Evolutionary conservation across 2,113 vertebrate species (phyloP), one percentile per base, ranked within the genome.

Genomic region (Struthidea cinerea): DNA sequence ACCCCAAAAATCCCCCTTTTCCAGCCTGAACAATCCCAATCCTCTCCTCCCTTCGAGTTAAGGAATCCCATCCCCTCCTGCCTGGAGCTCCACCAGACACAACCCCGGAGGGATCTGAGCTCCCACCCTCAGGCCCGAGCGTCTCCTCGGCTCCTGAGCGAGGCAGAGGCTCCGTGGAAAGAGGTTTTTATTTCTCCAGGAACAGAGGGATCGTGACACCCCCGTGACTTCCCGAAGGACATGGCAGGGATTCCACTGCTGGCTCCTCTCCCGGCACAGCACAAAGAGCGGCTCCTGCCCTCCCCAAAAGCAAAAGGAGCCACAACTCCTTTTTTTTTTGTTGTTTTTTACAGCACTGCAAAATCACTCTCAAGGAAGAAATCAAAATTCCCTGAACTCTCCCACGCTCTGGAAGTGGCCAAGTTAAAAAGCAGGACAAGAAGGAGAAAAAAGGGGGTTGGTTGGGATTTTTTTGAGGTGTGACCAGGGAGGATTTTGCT

Each of bases 91-190:
- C 81, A n/a, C 4, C 63, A 27, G 53, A 9, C 28, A 32, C 33
- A n/a, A 3, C 5, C 60, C 6, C 1, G 0, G 2, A 16, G 52
- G 41, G 44, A 20, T 13, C 71, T 19, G 16, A 56, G 63, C 33
- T 65, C 35, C 81, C 5, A 13, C 13, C 17, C 67, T 53, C 80
- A 21, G n/a, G 73, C 50, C 63, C 2, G 6, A 28, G 18, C 16
- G 27, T 9, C 35, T 33, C 55, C 41, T 12, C 30, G 8, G 88
- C 78, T 50, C 67, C 2, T 2, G 47, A 63, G 28, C 0, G 4
- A 21, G 87, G 81, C 84, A 75, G 47, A 22, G 37, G n/a, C 91
- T 86, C 28, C 3, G 2, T 3, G 33, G 19, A 76, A 78, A 4
- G 46, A 78, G 52, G 3, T 10, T 55, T 35, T 21, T 23, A 12